Base-by-base conservation (phyloP, 1,140 invertebrate genomes). In the Scaptomyza pallida region DNA sequence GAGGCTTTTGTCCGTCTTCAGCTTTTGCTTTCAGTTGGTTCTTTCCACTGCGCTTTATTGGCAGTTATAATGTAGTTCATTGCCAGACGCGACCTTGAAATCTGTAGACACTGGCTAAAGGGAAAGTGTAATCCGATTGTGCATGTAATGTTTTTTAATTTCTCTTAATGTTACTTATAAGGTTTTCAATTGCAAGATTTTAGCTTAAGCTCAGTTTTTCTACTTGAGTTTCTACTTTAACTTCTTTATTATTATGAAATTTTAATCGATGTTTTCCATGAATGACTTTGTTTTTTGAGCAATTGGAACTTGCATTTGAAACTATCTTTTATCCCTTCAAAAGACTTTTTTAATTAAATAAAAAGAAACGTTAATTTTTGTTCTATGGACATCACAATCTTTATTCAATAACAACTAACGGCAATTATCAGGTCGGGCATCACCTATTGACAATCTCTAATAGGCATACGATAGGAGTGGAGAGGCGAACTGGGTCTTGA, bases 391-490 rank as follows among this genome's bases (percentile, higher is more conserved):
- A 82, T 88, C 82, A 88, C 78, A 82, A 77, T 71, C 72, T 77
- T 89, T 89, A 83, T 89, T 89, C 73, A 89, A 77, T 89, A 89
- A 89, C 83, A 89, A 89, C 83, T 88, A 89, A 89, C 79, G 85
- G 85, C 78, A 89, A 89, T 79, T 65, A 79, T 89, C 78, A 59
- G 82, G 72, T 89, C 69, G 76, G 68, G 59, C 70, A 64, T 33
- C 62, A 47, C 73, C 68, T 78, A 79, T 72, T 64, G 12, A 2
- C 30, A n/a, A 19, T 48, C 47, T 48, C 50, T 74, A 89, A 69
- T 89, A 89, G 76, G 83, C 83, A 67, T 89, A 89, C 47, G 83
- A 89, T 69, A 89, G 89, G 41, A 83, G 69, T 21, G 83, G 83
- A n/a, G 83, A 89, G 13, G 83, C 83, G 76, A 74, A 89, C 70